Evolutionary conservation across 1,140 invertebrate genomes (phyloP).

Genomic region (Microplitis demolitor): DNA sequence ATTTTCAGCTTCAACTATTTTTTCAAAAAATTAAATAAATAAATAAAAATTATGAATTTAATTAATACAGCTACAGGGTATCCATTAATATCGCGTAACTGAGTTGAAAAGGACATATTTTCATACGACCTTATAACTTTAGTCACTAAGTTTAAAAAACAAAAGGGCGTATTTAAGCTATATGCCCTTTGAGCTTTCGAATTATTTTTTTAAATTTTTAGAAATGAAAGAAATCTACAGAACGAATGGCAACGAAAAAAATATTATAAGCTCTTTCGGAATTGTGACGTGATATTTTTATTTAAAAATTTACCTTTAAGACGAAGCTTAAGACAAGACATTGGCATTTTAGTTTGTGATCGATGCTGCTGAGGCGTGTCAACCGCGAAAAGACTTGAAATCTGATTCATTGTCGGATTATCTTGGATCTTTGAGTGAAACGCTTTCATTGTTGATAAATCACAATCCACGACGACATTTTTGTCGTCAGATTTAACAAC

Average conservation of each 20-base stretch:
- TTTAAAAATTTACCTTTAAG: conserved; percentile 34
- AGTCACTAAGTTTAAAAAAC: no score
- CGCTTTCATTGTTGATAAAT: conserved; percentile 23
- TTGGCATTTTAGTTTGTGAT: conserved; percentile 18
- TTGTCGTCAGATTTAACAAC: conserved; percentile 21
- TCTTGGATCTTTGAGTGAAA: conserved; percentile 32
- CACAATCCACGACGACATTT: conserved; percentile 39
- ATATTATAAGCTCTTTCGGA: no score
- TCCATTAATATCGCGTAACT: no score
- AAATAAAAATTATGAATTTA: neutral
- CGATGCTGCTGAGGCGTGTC: conserved; percentile 30
- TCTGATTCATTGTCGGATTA: conserved; percentile 15
- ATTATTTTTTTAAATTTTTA: no score
- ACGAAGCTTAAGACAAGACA: conserved; percentile 44
- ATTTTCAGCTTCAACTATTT: conserved; percentile 32
- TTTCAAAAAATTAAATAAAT: conserved; percentile 16
- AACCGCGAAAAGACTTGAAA: conserved; percentile 37
- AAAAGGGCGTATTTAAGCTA: no score
- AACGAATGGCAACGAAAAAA: no score
- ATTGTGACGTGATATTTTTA: neutral
- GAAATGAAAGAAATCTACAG: no score
- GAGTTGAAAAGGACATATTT: no score
- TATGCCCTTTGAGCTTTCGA: no score
- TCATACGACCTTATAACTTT: no score
- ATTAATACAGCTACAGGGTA: no score